Evolutionary conservation across 2,797 vertebrate genomes (phyloP).

Genomic region (Scarus forsteni): DNA sequence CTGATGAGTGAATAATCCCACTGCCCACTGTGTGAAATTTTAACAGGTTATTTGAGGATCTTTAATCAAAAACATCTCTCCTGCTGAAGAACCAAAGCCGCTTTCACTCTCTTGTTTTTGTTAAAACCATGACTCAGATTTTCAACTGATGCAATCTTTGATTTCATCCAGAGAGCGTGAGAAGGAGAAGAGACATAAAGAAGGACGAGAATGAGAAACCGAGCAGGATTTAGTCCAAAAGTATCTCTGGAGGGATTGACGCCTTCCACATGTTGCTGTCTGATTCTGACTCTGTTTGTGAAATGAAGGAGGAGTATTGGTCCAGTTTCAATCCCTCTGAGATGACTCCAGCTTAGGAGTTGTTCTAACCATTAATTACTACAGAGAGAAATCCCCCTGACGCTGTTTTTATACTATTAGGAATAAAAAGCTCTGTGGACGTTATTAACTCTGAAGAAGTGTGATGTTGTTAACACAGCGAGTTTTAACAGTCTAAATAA

Average conservation of each 20-base stretch:
- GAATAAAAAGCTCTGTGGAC: conserved; percentile 19
- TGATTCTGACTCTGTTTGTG: conserved; percentile 21
- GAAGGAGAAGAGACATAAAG: conserved; percentile 23
- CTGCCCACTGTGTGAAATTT: no score
- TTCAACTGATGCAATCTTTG: conserved; percentile 30
- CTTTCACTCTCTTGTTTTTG: background rate
- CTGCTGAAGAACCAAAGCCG: background rate
- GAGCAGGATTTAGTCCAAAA: conserved; percentile 39
- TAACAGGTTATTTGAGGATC: no score
- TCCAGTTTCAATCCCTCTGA: conserved; percentile 8
- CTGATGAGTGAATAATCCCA: no score
- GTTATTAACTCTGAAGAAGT: conserved; percentile 8
- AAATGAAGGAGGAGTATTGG: background rate
- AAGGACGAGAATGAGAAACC: conserved; percentile 19
- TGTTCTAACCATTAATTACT: conserved; percentile 20
- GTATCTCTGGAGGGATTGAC: conserved; percentile 17
- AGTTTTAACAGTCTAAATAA: background rate
- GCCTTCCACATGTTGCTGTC: conserved; percentile 18
- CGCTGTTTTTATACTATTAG: background rate
- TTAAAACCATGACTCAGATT: conserved; percentile 37
- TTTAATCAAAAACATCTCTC: background rate
- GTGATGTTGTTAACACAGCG: background rate
- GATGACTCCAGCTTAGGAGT: conserved; percentile 3
- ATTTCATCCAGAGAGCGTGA: conserved; percentile 27
- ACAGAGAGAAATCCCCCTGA: conserved; percentile 10